phyloP scores from a whole-genome alignment of 2,113 vertebrate genomes.

The Tor tambroides region DNA sequence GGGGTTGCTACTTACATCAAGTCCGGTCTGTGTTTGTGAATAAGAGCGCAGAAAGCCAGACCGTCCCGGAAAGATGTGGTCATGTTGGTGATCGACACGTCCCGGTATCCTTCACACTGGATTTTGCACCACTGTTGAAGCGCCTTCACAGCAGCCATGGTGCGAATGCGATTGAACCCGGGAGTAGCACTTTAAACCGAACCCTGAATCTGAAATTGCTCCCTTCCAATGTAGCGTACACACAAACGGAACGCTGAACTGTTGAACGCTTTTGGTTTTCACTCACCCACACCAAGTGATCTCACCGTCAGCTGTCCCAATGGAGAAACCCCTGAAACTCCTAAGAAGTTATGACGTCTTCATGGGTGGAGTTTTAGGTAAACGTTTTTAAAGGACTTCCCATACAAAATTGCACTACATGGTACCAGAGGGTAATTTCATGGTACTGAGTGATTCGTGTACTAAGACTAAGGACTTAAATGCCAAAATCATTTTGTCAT shows the following conservation, averaged over 20 bases:
- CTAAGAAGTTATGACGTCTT: background rate
- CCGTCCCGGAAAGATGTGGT: constrained; percentile 97
- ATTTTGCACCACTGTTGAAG: constrained; percentile 94
- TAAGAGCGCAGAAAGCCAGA: constrained; percentile 95
- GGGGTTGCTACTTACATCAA: constrained; percentile 86
- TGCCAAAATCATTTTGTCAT: no score
- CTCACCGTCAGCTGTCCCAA: background rate
- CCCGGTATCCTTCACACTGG: constrained; percentile 89
- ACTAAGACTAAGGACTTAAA: no score
- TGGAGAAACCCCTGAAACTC: constrained; percentile 15
- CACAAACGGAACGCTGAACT: background rate
- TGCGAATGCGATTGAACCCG: background rate
- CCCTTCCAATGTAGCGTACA: no score
- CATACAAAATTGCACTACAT: no score
- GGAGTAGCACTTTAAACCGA: background rate
- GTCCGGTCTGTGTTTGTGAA: constrained; percentile 92
- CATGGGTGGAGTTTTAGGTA: constrained; percentile 27
- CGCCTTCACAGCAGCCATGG: constrained; percentile 89
- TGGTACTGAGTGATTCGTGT: no score
- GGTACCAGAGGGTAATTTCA: no score
- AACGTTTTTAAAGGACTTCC: background rate
- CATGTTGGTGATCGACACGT: constrained; percentile 94
- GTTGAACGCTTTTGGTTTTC: background rate
- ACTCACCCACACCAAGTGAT: background rate
- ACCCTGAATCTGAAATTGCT: background rate